Evolutionary conservation across 2,888 invertebrate genomes (phyloP).

Genomic region (Pristionchus entomophagus): DNA sequence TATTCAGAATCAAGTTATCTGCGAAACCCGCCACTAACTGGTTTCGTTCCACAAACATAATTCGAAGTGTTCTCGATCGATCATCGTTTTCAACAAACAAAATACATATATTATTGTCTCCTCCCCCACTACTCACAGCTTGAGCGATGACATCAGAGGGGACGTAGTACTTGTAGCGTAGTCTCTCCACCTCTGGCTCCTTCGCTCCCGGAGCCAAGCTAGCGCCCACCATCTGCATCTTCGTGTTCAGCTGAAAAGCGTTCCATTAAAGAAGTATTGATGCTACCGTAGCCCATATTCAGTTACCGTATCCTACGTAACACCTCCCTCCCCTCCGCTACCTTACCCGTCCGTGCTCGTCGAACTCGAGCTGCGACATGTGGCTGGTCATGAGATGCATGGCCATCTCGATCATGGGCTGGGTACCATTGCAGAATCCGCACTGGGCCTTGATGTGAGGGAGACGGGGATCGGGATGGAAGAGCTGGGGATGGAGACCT

Average conservation of each 20-base stretch:
- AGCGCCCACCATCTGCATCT: background rate
- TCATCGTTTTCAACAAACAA: no score
- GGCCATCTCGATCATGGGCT: background rate
- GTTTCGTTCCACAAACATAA: background rate
- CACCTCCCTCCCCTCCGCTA: background rate
- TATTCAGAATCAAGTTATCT: no score
- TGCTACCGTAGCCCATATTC: background rate
- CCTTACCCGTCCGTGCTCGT: background rate
- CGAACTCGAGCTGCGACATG: background rate
- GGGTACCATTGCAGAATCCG: background rate
- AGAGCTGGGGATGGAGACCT: background rate
- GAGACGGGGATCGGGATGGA: conserved; percentile 8
- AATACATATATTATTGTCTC: background rate
- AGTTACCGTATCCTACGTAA: background rate
- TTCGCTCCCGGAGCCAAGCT: background rate
- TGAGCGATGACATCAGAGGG: background rate
- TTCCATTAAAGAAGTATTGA: no score
- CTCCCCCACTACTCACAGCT: background rate
- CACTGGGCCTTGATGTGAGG: background rate
- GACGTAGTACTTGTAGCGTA: conserved; percentile 4
- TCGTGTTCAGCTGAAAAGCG: background rate
- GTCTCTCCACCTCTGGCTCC: background rate
- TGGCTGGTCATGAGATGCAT: conserved; percentile 14
- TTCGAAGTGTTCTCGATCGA: no score
- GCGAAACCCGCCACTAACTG: background rate